Percentiles rank a stretch among this genome's conserved stretches.
These are phyloP conservation scores for Mormyrus lacerda DNA, from an alignment of 2,113 vertebrate species.

Conservation along the genomic window DNA sequence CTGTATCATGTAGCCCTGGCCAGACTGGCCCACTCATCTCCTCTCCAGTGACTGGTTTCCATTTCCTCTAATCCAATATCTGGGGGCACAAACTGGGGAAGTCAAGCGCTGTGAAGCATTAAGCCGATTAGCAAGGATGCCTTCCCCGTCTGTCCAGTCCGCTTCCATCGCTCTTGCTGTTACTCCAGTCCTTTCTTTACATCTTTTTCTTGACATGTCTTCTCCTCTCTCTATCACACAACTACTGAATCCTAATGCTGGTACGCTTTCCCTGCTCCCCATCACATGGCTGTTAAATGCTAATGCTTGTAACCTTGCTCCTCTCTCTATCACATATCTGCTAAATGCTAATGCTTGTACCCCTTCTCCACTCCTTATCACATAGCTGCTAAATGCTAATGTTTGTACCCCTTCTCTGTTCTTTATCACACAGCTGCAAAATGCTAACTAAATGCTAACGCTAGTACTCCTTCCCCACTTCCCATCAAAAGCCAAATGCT, in stretches of 20 bases:
- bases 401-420: background rate
- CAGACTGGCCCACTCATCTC: background rate
- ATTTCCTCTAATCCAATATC: constrained; percentile 23
- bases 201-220: background rate
- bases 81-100: constrained; percentile 13
- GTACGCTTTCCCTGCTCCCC: background rate
- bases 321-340: background rate
- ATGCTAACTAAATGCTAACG: background rate
- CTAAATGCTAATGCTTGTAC: no score
- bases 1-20: background rate
- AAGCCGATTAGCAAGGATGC: constrained; percentile 6
- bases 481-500: background rate
- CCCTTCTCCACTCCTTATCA: background rate
- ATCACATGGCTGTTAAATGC: background rate
- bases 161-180: background rate
- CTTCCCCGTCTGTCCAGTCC: background rate
- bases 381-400: background rate
- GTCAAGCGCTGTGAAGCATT: background rate
- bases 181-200: background rate
- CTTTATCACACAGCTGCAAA: background rate
- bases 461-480: background rate
- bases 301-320: background rate
- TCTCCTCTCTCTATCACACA: background rate
- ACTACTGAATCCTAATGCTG: background rate
- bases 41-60: constrained; percentile 1